Base-by-base conservation (phyloP, 2,797 vertebrate genomes). In the Pantherophis alleghaniensis region DNA sequence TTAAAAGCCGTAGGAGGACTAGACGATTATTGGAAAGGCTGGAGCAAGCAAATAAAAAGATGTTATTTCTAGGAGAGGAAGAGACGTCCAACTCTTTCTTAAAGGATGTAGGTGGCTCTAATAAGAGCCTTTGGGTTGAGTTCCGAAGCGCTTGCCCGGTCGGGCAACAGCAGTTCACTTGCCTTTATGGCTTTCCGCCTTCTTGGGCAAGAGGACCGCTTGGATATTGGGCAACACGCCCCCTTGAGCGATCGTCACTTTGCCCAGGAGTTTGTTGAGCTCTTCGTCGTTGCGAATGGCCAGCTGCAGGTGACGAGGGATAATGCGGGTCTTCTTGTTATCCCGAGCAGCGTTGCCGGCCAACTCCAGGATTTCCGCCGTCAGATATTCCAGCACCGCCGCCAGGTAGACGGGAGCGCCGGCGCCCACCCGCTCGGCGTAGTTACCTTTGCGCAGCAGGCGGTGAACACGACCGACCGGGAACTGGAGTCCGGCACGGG, bases 161-260 rank as follows among this genome's bases (percentile, higher is more conserved):
- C 4, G 13, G 28, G 69, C 5, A 5, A 10, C 6, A 5, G 22
- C 51, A 7, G 28, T 4, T 69, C 32, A 90, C 11, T 90, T 87
- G 11, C 53, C 53, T 16, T 90, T 98, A 97, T 98, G 79, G 88
- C 88, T 91, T 97, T 95, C 92, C 9, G 88, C 32, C 60, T 90
- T 98, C 97, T 98, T 98, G 5, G 98, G 98, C 93, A 98, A 95
- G 28, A 98, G 96, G 1, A 98, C 98, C 37, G 98, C 98, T 97
- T 98, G 98, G 96, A 98, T 98, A 96, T 98, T 98, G 92, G 98
- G 98, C 66, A 98, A 95, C 5, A 98, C 98, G 0, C 98, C 98
- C 0, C 92, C 92, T 20, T 93, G 92, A 14, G 92, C 88, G 88
- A 92, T 92, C 13, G 92, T 92, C 16, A 4, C 98, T 98, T 97